Base-by-base conservation (phyloP, 2,113 vertebrate species). In the Elephas maximus region DNA sequence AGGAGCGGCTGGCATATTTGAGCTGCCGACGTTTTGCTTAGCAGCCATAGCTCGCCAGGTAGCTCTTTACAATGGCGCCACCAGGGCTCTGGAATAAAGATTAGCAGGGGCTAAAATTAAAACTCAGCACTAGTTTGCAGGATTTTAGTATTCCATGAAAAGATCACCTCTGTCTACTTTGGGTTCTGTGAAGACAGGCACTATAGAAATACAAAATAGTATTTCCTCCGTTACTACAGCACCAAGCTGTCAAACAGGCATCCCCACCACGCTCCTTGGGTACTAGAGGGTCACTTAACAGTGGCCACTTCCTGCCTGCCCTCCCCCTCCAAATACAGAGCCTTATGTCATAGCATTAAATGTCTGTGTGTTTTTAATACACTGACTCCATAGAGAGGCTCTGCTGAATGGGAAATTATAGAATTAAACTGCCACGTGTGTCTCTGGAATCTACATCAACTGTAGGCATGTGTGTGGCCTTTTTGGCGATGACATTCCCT, bases 401-500 rank as follows among this genome's bases (percentile, higher is more conserved):
- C 28, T 30, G 60, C 6, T 0, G 5, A 5, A 37, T 26, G 48
- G 62, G 20, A 24, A 44, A 37, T 37, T 33, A 12, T 23, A 77
- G 69, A 6, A 53, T 12, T 44, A 21, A 33, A 69, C 20, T 8
- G 18, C 2, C 28, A 18, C 0, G 0, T 6, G 4, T 12, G 9
- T 92, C n/a, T 4, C n/a, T 12, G 48, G 37, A 37, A 2, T 24
- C 57, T 28, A 3, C 8, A n/a, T 51, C 65, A 6, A 15, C 4
- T 28, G 37, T 41, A 15, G 5, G n/a, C 24, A 33, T 28, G 5
- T 0, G 5, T 0, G 84, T 6, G 0, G 28, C 7, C 80, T 74
- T 45, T 45, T 15, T 3, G 51, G 8, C 0, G 1, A 37, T 0
- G 1, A 9, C 2, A 2, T 21, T 37, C 14, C 14, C 23, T 21